Percentiles rank a stretch among this genome's conserved stretches.
phyloP scores from a whole-genome alignment of 2,888 invertebrate species.

The Gryllus longicercus region DNA sequence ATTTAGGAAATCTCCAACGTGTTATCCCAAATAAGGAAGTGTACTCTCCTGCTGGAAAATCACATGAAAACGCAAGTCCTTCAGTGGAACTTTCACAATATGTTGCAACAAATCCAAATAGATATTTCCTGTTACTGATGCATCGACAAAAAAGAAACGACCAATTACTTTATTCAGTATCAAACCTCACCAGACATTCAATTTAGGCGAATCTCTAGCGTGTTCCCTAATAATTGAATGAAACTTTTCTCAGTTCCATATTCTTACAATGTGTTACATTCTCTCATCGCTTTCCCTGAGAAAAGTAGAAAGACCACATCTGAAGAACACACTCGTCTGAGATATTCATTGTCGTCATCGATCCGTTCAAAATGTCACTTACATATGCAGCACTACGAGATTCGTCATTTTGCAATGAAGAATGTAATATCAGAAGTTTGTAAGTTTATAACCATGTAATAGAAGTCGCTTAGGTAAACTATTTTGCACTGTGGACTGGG shows the following conservation, averaged over 20 bases:
- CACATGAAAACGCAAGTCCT: neutral
- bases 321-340: too few species aligned
- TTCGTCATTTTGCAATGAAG: too few species aligned
- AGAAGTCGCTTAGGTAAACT: neutral
- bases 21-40: neutral
- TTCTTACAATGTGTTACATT: neutral
- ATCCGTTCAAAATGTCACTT: too few species aligned
- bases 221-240: too few species aligned
- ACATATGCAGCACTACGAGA: too few species aligned
- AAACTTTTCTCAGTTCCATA: neutral
- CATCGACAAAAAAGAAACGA: neutral
- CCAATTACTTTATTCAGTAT: neutral
- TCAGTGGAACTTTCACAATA: neutral
- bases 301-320: neutral
- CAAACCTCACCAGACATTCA: neutral
- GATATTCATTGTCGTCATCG: too few species aligned
- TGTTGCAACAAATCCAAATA: neutral
- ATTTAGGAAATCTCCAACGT: slow-evolving; percentile 18
- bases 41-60: neutral
- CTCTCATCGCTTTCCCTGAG: neutral
- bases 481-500: neutral
- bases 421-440: too few species aligned
- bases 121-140: neutral
- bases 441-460: too few species aligned
- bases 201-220: too few species aligned